Conservation (phyloP, 2,113 vertebrate genomes). For the Poeciliopsis prolifica region DNA sequence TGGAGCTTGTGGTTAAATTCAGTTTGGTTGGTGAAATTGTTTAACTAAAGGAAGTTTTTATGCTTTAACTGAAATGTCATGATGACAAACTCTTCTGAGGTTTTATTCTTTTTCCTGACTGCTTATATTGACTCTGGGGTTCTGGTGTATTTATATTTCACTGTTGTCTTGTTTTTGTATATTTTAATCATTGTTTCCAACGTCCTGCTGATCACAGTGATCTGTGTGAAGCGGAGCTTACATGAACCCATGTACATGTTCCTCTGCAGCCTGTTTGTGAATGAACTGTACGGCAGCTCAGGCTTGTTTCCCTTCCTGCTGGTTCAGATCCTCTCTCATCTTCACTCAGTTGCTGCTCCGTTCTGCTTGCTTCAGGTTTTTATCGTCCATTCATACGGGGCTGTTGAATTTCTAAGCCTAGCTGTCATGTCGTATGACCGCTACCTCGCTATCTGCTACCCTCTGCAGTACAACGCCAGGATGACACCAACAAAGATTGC, state of each 20-base stretch:
- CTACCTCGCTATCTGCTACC: slow-evolving; percentile 33
- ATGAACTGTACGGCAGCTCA: too few species aligned
- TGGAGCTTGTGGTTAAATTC: too few species aligned
- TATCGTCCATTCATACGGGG: not conserved
- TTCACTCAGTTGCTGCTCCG: too few species aligned
- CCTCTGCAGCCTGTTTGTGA: slow-evolving; percentile 39
- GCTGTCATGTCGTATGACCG: slow-evolving; percentile 43
- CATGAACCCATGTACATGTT: slow-evolving; percentile 77
- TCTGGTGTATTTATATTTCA: not conserved
- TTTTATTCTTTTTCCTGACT: not conserved
- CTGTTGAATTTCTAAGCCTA: not conserved
- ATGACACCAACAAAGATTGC: not conserved
- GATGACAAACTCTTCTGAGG: not conserved
- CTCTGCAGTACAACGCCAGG: slow-evolving; percentile 21
- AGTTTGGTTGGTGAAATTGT: not conserved
- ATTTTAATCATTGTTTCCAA: not conserved
- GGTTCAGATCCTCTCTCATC: too few species aligned
- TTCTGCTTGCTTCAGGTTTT: slow-evolving; percentile 31
- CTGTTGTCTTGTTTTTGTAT: not conserved
- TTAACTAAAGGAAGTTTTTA: not conserved
- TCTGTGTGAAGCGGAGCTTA: slow-evolving; percentile 57
- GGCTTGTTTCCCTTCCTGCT: too few species aligned
- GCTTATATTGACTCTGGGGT: slow-evolving; percentile 12
- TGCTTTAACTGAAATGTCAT: not conserved
- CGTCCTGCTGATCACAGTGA: slow-evolving; percentile 31